Base-by-base conservation (phyloP, 2,888 invertebrate species). In the Drosophila tanythrix region DNA sequence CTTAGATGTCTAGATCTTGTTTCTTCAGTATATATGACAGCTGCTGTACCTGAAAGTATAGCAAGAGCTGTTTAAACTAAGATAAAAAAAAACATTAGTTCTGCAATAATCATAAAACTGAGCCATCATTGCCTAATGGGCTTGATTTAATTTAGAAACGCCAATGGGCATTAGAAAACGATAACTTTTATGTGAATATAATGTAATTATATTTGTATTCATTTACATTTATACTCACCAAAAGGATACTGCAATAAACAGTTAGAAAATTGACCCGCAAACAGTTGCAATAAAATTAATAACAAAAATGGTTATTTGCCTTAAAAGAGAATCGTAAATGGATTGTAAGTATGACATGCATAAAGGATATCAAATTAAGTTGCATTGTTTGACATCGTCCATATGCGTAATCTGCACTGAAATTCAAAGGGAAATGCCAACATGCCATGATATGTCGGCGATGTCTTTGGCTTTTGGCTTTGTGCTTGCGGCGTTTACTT, bases 361-460 rank as follows among this genome's bases (percentile, higher is more conserved):
- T 66, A 56, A 29, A 36, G 36, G 5, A 3, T 31, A 31, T 57
- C 3, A 57, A 40, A 57, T 40, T 57, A 31, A 31, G 21, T 31
- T 57, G 21, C 29, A 43, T 31, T 57, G 40, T 15, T 31, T 57
- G 15, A 31, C n/a, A 21, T 43, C 21, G 31, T 6, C 31, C 66
- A 67, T 33, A 67, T 48, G 66, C 31, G 13, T 29, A 25, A 29
- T 33, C 21, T 35, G 2, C 33, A 11, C 33, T 33, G 33, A 63
- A 51, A 46, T n/a, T 71, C 59, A 73, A 83, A 70, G 62, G 53
- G 62, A 70, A 80, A 76, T 74, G 70, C 69, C 65, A 68, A 68
- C 70, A 79, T 70, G 58, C 70, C 40, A 48, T 53, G n/a, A 27
- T 50, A 33, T 40, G 18, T 8, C n/a, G 40, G 35, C 36, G 36